Percentiles rank a stretch among this genome's conserved stretches.
These are phyloP conservation scores for Habrosyne pyritoides DNA, from an alignment of 2,888 invertebrate species.

Conservation along the genomic window DNA sequence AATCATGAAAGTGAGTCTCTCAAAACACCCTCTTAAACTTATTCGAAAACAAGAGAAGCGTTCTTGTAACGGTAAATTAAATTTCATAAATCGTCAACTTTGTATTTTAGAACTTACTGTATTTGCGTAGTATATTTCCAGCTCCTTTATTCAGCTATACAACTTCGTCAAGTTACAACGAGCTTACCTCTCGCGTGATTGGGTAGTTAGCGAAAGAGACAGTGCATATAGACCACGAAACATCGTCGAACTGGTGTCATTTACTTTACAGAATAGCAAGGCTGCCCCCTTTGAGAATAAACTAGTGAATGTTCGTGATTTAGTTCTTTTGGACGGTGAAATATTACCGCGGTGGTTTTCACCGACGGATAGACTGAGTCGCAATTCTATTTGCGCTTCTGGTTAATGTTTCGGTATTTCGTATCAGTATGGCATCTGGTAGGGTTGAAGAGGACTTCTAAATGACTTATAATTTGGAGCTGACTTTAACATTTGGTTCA, in stretches of 20 bases:
- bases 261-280: too few relatives aligned
- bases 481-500: too few relatives aligned
- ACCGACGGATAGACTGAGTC: background rate
- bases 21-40: slow-evolving; percentile 16
- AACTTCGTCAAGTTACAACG: too few relatives aligned
- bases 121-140: slow-evolving; percentile 16
- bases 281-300: slow-evolving; percentile 13
- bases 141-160: too few relatives aligned
- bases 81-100: slow-evolving; percentile 20
- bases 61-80: slow-evolving; percentile 18
- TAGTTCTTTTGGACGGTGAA: background rate
- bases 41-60: slow-evolving; percentile 16
- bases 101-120: slow-evolving; percentile 5
- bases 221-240: too few relatives aligned
- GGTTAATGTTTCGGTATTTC: background rate
- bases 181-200: too few relatives aligned
- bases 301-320: slow-evolving; percentile 8
- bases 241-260: too few relatives aligned
- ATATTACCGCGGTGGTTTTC: background rate
- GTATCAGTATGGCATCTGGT: too few relatives aligned
- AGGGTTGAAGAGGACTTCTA: too few relatives aligned
- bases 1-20: slow-evolving; percentile 13
- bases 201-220: too few relatives aligned
- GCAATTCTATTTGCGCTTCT: background rate
- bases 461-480: too few relatives aligned